Base-by-base conservation (phyloP, 2,797 vertebrate genomes). In the Ptychadena robeensis region DNA sequence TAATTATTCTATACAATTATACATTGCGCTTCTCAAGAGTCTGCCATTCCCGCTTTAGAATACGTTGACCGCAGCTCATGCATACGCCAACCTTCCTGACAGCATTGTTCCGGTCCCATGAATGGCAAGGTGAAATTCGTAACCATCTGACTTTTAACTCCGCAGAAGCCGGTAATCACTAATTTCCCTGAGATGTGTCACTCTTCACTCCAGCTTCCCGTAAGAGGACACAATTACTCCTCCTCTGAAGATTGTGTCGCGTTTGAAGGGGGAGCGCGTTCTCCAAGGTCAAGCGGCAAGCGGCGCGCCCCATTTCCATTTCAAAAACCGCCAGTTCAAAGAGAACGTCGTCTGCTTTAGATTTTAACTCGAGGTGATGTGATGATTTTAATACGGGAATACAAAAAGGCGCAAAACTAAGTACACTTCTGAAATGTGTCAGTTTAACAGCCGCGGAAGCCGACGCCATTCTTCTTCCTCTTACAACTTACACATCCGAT, bases 311-410 rank as follows among this genome's bases (percentile, higher is more conserved):
- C 86, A 87, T 90, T 90, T 90, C 73, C 74, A 86, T 91, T 89
- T 92, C 85, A 90, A 87, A 85, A 83, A 88, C 83, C 66, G 15
- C 72, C 67, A 83, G 78, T 90, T 91, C 85, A 90, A 90, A 91
- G 85, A 65, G 76, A 86, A 66, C 77, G 0, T 85, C 73, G 12
- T 59, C 15, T 25, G 74, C 83, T 88, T 89, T 88, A 86, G 85
- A 89, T 88, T 91, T 90, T 87, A 88, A 92, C 86, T 63, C 78
- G 86, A 89, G 82, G 83, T 88, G 88, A 88, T 90, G 18, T 91
- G 9, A 89, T 90, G 86, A 88, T 85, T 71, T 63, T 68, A 87
- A 87, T 87, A 75, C 88, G 87, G 87, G 88, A 91, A 89, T 86
- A 87, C 86, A 86, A 37, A 61, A 88, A 80, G 74, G 38, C 61